Percentiles rank a stretch among this genome's conserved stretches.
phyloP scores from a whole-genome alignment of 2,888 invertebrate species.

The Hyles lineata region DNA sequence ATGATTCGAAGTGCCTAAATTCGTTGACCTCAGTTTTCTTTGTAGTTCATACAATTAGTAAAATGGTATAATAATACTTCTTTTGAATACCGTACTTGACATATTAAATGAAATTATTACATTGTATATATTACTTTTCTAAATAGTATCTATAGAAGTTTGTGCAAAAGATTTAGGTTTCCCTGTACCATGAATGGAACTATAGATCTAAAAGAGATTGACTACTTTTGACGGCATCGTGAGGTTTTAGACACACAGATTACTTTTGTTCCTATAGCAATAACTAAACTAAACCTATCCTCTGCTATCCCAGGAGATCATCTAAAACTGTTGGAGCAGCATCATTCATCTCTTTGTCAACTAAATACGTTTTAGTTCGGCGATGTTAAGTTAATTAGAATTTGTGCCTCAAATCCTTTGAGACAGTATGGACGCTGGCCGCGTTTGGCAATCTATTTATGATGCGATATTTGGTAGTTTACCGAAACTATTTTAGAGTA shows the following conservation, averaged over 20 bases:
- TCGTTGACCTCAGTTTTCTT: too few species aligned
- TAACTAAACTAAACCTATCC: not conserved
- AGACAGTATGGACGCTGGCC: not conserved
- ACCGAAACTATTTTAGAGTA: not conserved
- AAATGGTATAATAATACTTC: too few species aligned
- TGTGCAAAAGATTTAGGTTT: too few species aligned
- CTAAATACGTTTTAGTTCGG: constrained; percentile 12
- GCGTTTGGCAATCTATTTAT: not conserved
- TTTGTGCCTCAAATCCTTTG: not conserved
- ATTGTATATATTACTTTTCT: too few species aligned
- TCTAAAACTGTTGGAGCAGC: not conserved
- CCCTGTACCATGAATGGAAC: too few species aligned
- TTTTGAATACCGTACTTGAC: not conserved
- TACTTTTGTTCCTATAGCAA: too few species aligned
- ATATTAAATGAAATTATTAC: not conserved
- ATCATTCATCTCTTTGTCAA: not conserved
- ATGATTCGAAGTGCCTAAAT: too few species aligned
- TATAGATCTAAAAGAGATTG: too few species aligned
- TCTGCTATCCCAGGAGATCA: not conserved
- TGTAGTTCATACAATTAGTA: too few species aligned
- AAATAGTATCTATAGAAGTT: too few species aligned
- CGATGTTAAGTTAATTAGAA: constrained; percentile 4
- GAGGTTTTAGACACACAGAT: too few species aligned
- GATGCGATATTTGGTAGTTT: not conserved
- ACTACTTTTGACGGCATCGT: too few species aligned